phyloP scores from a whole-genome alignment of 2,888 invertebrate species.

The Apodemia duryi region DNA sequence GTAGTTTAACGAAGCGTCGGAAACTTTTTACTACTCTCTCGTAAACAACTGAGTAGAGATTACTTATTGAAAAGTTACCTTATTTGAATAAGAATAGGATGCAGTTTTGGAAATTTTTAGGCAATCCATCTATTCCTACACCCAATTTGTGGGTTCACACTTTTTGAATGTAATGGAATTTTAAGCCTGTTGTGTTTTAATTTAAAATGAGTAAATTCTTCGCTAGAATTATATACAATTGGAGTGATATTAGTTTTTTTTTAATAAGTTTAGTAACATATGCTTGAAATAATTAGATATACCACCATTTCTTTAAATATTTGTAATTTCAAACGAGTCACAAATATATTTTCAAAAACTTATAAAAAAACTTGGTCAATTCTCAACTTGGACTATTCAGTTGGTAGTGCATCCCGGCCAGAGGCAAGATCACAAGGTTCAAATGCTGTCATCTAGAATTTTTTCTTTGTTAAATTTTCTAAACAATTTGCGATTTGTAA shows the following conservation, averaged over 20 bases:
- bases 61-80: slow-evolving; percentile 36
- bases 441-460: no score
- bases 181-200: not conserved
- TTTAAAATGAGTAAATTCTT: not conserved
- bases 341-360: no score
- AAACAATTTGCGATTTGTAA: no score
- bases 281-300: no score
- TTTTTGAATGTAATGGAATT: slow-evolving; percentile 41
- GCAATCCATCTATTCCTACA: slow-evolving; percentile 35
- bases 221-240: not conserved
- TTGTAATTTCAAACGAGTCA: no score
- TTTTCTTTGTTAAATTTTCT: no score
- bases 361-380: no score
- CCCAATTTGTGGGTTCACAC: slow-evolving; percentile 45
- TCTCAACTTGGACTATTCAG: no score
- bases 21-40: slow-evolving; percentile 60
- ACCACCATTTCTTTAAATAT: no score
- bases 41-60: slow-evolving; percentile 47
- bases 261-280: no score
- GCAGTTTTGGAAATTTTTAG: slow-evolving; percentile 28
- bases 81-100: slow-evolving; percentile 33
- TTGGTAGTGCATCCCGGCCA: no score
- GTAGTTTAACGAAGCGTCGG: slow-evolving; percentile 63
- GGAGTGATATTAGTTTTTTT: not conserved
- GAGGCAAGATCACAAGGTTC: no score